Base-by-base conservation (phyloP, 2,797 vertebrate genomes). In the Pampus argenteus region DNA sequence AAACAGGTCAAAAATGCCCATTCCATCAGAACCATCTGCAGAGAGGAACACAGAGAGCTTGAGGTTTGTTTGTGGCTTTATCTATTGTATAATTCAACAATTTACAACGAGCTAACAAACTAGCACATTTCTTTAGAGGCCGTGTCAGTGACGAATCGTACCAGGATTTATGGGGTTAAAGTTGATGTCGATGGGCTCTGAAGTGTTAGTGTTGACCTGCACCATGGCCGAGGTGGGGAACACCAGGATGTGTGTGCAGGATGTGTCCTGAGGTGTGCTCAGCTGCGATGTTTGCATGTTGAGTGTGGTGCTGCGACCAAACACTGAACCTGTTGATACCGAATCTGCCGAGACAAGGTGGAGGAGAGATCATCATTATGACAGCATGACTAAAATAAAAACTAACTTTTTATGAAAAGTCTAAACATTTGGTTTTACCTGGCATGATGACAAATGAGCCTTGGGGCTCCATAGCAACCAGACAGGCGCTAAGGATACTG, bases 361-460 rank as follows among this genome's bases (percentile, higher is more conserved):
- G 47, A 50, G 9, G n/a, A 17, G 3, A 56, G 3, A 50, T 3
- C 0, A 1, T 71, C 3, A 38, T 23, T 18, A 6, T 11, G 3
- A 34, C 45, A 11, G 13, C 9, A 7, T 13, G 9, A 26, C 22
- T 6, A 5, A 15, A 55, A 17, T 34, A 55, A 52, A 29, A 38
- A 14, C 6, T 0, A 49, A 18, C 14, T 45, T 23, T 10, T n/a
- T 44, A 17, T 44, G 40, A 18, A 17, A 25, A 31, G 5, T 34
- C 6, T 14, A 13, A 50, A 61, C 5, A 11, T 18, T 17, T n/a
- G 13, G 8, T 44, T 29, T 81, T 93, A 97, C 98, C 98, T 96
- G 98, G 98, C 98, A 99, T 99, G 82, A 99, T 97, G 89, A 99
- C 96, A 91, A 99, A 99, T 78, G 98, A 99, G 54, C 98, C 98